Conservation (phyloP, 2,113 vertebrate species). For the Hippocampus mohnikei region DNA sequence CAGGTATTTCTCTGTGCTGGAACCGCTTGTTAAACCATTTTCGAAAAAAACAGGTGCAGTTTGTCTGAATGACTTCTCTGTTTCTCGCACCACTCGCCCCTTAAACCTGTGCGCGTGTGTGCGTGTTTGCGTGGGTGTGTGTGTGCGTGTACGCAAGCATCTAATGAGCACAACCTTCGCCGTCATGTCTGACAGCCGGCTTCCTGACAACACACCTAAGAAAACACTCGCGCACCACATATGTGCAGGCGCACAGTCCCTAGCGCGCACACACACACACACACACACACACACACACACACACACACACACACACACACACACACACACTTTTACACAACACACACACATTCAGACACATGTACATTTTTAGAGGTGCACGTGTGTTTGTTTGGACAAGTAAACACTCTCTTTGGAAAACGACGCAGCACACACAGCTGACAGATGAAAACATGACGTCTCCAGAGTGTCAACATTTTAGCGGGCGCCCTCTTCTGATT, state of each 20-base stretch:
- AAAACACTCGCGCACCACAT: constrained; percentile 52
- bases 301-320: constrained; percentile 20
- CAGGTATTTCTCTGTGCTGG: constrained; percentile 26
- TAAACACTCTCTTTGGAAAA: constrained; percentile 37
- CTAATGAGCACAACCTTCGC: constrained; percentile 58
- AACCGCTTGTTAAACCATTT: constrained; percentile 63
- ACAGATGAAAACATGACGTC: constrained; percentile 42
- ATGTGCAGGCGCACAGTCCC: constrained; percentile 13
- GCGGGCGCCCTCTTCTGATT: constrained; percentile 29
- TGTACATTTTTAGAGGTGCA: constrained; percentile 12
- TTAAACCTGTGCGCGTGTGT: constrained; percentile 29
- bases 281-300: constrained; percentile 2
- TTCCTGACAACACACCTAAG: constrained; percentile 68
- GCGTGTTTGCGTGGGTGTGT: constrained; percentile 21
- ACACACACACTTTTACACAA: constrained; percentile 4
- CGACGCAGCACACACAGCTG: constrained; percentile 27
- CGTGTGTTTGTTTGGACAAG: constrained; percentile 36
- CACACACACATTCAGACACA: constrained; percentile 12
- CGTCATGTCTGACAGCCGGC: constrained; percentile 63
- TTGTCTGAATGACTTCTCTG: constrained; percentile 68
- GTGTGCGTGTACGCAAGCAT: constrained; percentile 1
- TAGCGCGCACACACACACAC: constrained; percentile 6
- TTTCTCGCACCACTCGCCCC: constrained; percentile 54
- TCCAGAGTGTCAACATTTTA: constrained; percentile 38
- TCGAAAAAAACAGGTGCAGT: constrained; percentile 67